Percentiles rank a stretch among this genome's conserved stretches.
These are phyloP conservation scores for Pomatostomus ruficeps DNA, from an alignment of 2,113 vertebrate species.

Conservation along the genomic window DNA sequence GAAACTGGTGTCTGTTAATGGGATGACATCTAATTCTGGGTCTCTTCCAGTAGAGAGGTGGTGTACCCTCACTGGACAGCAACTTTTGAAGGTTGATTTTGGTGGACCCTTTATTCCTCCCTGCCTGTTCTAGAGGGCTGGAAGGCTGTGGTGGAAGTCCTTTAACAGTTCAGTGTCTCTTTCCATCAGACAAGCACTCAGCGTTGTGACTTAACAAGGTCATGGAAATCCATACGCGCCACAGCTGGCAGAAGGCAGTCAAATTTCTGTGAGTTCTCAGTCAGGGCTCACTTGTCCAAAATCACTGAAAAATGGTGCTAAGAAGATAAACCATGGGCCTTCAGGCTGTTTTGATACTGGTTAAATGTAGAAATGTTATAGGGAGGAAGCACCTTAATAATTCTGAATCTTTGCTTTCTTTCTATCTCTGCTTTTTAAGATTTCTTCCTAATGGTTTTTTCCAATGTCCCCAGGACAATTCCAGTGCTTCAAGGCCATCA, in stretches of 20 bases:
- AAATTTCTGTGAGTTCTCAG: background rate
- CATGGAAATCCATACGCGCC: fast-evolving
- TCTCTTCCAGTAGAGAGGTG: background rate
- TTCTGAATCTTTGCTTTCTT: background rate
- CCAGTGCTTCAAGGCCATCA: background rate
- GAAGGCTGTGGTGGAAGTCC: background rate
- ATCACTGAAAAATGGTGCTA: background rate
- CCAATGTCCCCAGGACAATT: background rate
- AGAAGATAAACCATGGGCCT: background rate
- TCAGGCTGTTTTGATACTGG: background rate
- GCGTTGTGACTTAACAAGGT: background rate
- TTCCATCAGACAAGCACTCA: background rate
- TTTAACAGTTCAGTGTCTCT: background rate
- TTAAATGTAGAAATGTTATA: background rate
- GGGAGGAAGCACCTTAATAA: background rate
- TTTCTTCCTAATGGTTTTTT: background rate
- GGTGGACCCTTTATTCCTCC: background rate
- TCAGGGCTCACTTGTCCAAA: background rate
- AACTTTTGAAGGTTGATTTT: background rate
- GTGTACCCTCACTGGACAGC: background rate
- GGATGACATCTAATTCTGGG: background rate
- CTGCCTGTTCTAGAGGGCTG: background rate
- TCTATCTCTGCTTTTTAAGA: background rate
- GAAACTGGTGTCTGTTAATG: background rate
- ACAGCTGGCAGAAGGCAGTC: background rate